Evolutionary conservation across 2,113 vertebrate genomes (phyloP).

Genomic region (Hemichromis elongatus): DNA sequence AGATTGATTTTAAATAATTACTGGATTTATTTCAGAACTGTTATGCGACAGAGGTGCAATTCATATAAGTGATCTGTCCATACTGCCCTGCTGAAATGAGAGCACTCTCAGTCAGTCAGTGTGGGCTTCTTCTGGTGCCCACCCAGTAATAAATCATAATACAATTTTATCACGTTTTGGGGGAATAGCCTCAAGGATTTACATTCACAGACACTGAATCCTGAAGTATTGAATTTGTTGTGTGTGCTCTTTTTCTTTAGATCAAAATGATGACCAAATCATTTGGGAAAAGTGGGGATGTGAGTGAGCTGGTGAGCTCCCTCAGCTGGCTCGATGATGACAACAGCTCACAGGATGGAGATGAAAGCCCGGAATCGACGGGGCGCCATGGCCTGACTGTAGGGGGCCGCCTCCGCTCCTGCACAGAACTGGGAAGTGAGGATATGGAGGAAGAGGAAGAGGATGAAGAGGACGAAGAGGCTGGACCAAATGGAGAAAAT

Average conservation of each 20-base stretch:
- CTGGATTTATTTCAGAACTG: not conserved
- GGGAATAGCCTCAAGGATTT: not conserved
- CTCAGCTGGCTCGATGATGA: constrained; percentile 82
- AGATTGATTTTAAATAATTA: not conserved
- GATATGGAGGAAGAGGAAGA: constrained; percentile 78
- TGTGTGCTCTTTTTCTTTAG: constrained; percentile 52
- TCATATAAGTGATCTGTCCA: constrained; percentile 40
- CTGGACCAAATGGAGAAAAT: constrained; percentile 74
- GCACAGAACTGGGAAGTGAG: constrained; percentile 74
- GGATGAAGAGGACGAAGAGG: constrained; percentile 78
- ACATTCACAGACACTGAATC: not conserved
- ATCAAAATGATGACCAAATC: constrained; percentile 81
- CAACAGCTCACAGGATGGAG: constrained; percentile 77
- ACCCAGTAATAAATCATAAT: not conserved
- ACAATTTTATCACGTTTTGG: not conserved
- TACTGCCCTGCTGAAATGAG: constrained; percentile 44
- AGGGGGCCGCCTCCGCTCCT: constrained; percentile 42
- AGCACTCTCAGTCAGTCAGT: not conserved
- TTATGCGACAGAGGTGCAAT: not conserved
- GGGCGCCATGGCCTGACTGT: constrained; percentile 28
- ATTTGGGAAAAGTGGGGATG: constrained; percentile 72
- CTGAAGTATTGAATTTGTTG: not conserved
- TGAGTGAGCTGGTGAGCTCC: constrained; percentile 79
- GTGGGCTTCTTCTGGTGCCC: not conserved
- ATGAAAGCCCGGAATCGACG: constrained; percentile 59